A percentile compares a stretch with the other conserved stretches of the same genome.
These are phyloP conservation scores for Eupsilia transversa DNA, from an alignment of 2,888 invertebrate species.

Conservation along the genomic window DNA sequence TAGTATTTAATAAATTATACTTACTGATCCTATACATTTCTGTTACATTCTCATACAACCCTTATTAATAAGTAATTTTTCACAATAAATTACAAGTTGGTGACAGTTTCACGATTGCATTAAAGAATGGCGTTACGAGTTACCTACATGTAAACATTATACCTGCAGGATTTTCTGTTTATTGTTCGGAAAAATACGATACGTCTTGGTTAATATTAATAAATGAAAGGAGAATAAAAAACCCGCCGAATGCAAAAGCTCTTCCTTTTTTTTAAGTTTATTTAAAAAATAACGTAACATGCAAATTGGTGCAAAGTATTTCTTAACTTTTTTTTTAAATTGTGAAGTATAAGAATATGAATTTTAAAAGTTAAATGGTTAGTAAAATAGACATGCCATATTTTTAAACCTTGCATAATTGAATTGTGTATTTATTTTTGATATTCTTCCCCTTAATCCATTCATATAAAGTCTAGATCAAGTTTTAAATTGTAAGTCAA, in stretches of 20 bases:
- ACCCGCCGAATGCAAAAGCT: too few relatives aligned
- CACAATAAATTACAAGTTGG: constrained; percentile 23
- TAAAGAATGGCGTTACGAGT: constrained; percentile 27
- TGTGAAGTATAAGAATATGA: neutral
- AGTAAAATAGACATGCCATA: neutral
- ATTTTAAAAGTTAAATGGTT: neutral
- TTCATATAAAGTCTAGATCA: neutral
- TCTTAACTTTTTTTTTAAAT: too few relatives aligned
- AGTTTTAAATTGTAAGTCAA: neutral
- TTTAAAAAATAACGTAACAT: neutral
- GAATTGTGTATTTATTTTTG: neutral
- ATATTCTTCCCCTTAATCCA: neutral
- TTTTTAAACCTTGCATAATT: neutral
- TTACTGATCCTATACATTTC: neutral
- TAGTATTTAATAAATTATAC: constrained; percentile 1
- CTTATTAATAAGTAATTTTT: constrained; percentile 42
- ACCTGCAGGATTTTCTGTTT: neutral
- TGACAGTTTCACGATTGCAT: constrained; percentile 24
- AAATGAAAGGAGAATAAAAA: neutral
- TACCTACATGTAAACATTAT: neutral
- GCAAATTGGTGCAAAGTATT: too few relatives aligned
- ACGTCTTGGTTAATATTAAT: neutral
- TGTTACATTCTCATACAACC: neutral
- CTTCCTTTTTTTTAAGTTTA: too few relatives aligned
- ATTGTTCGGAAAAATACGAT: neutral